Evolutionary conservation across 2,113 vertebrate genomes (phyloP), one percentile per base, ranked within the genome.

Genomic region (Aegypius monachus): DNA sequence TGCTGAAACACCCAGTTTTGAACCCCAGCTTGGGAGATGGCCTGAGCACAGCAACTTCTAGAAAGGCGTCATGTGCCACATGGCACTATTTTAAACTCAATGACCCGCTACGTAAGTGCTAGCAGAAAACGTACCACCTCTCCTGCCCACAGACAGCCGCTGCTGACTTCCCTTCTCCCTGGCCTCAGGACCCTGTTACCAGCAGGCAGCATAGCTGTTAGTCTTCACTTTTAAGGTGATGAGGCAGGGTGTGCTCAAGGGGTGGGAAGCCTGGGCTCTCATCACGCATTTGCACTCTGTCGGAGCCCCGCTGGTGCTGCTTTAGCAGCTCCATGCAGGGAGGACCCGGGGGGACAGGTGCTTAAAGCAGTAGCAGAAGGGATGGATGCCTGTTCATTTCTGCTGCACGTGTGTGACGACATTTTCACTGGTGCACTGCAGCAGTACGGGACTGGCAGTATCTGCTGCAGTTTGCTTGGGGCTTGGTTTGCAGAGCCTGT

Each of bases 31-130:
- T 40, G 50, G 47, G 88, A 73, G 11, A 14, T 4, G 32, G 25
- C 42, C 56, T 34, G 80, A 71, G 58, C 27, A 17, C 16, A 15
- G 36, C 20, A 25, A 5, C 68, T 53, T 38, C 23, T 22, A 10
- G 29, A 70, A 42, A 65, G 66, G 16, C 11, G 21, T 22, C 43
- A 4, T 6, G 11, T 43, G 23, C 53, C 72, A 52, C 6, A 1
- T 36, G 67, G 27, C 1, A 1, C 86, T 89, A 7, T 20, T 92
- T 43, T 65, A 10, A 58, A 58, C 25, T 38, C 16, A 8, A 8
- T 18, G 32, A 62, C 12, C 29, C 71, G 40, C 61, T 71, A 19
- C 0, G 0, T 13, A 16, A 53, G 17, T 1, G 2, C n/a, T 47
- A 7, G 55, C 20, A 38, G 31, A 48, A 74, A 43, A 48, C 0